Conservation (phyloP, 30 jellyfish, hydroid and myxozoan genomes). For the Phacellophora camtschatica region DNA sequence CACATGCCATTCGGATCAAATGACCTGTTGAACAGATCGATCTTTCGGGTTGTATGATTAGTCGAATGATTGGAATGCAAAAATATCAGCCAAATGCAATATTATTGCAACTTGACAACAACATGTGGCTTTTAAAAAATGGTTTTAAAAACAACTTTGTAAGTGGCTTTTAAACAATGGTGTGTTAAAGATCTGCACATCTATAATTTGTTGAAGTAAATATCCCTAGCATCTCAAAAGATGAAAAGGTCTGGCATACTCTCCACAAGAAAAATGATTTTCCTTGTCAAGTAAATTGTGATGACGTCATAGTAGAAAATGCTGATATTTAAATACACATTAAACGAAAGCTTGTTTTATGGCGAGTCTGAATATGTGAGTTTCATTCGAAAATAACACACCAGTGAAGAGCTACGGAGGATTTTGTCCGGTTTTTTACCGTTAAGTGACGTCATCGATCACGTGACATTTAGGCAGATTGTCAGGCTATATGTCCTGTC, state of each 20-base stretch:
- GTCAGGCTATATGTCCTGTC: constrained; percentile 32
- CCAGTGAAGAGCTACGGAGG: constrained; percentile 7
- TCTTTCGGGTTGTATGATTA: not conserved
- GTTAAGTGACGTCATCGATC: constrained; percentile 19
- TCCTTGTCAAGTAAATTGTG: not conserved
- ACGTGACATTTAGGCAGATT: constrained; percentile 36
- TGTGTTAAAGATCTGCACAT: too few species aligned
- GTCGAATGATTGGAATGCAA: too few species aligned
- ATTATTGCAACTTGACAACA: too few species aligned
- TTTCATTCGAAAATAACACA: too few species aligned
- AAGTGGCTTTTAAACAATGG: too few species aligned
- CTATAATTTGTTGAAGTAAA: too few species aligned
- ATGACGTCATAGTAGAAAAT: constrained; percentile 5
- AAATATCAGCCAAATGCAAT: too few species aligned
- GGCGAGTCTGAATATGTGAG: constrained; percentile 27
- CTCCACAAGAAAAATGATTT: not conserved
- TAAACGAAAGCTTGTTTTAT: not conserved
- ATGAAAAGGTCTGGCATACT: too few species aligned
- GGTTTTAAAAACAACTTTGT: too few species aligned
- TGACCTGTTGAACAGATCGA: not conserved
- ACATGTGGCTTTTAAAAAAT: too few species aligned
- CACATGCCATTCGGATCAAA: not conserved
- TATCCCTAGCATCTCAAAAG: too few species aligned
- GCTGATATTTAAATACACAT: not conserved
- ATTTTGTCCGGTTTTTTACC: constrained; percentile 9